Base-by-base conservation (phyloP, 2,113 vertebrate species). In the Xenopus laevis region DNA sequence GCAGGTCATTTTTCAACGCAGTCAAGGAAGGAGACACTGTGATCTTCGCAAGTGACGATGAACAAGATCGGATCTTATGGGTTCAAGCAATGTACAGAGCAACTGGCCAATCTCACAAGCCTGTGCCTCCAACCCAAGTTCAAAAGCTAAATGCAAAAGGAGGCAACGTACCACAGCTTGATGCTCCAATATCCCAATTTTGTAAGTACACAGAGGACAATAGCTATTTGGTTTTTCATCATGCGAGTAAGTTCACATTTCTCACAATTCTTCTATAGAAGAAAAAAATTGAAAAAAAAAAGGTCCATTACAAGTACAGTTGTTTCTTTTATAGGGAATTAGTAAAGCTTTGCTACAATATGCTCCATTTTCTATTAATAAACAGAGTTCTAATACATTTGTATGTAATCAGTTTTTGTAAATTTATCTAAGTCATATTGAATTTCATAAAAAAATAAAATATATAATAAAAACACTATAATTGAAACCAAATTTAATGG, bases 51-150 rank as follows among this genome's bases (percentile, higher is more conserved):
- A 99, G 97, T 45, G 96, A 98, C 0, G 97, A 99, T 8, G 97
- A 99, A 75, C 97, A 99, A 85, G 97, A 99, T 81, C 93, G 97
- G 17, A 99, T 99, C 83, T 87, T 99, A 44, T 99, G 97, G 97
- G 97, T 99, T 71, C 97, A 99, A 85, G 97, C 97, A 71, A 99
- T 99, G 97, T 99, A 99, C 75, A 89, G 97, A 79, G 97, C 97
- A 79, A 99, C 97, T 0, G 97, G 97, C 45, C 97, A 99, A 85
- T 98, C 97, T 0, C 97, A 99, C 89, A 99, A 99, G 83, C 97
- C 97, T 7, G 89, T 99, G 46, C 96, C 97, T 0, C 97, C 97
- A 1, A 99, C 97, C 52, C 97, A 99, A 88, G 95, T 99, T 80
- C 97, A 99, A 89, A 99, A 99, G 78, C 95, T 99, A 79, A 99